A percentile compares a stretch with the other conserved stretches of the same genome.
Evolutionary conservation across 2,888 invertebrate species (phyloP).

Genomic region (Dicyrtomina minuta): DNA sequence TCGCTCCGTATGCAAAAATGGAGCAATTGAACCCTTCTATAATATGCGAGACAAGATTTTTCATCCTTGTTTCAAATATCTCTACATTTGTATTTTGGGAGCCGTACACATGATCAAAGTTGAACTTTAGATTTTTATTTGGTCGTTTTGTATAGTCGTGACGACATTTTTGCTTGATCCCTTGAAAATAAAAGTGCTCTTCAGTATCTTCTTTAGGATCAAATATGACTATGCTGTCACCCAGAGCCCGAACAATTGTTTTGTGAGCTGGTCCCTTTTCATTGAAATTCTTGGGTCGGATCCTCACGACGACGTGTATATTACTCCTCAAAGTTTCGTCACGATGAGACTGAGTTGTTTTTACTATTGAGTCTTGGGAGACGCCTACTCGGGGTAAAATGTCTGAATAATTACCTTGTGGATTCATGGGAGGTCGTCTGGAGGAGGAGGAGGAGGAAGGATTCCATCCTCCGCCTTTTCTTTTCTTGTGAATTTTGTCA

Average conservation of each 20-base stretch:
- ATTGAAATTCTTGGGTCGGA: conserved; percentile 72
- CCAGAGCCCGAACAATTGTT: conserved; percentile 72
- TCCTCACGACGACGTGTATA: conserved; percentile 79
- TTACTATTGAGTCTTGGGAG: background rate
- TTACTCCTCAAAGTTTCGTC: conserved; percentile 55
- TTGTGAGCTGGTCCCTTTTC: conserved; percentile 61
- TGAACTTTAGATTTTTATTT: conserved; percentile 81
- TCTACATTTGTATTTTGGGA: conserved; percentile 68
- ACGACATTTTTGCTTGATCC: conserved; percentile 72
- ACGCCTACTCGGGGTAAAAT: conserved; percentile 9
- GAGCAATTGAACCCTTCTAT: conserved; percentile 75
- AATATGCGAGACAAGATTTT: conserved; percentile 71
- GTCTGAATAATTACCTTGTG: conserved; percentile 20
- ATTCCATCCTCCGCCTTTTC: conserved; percentile 28
- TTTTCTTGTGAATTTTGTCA: conserved; percentile 22
- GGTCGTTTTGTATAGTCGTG: conserved; percentile 71
- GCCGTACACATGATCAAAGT: conserved; percentile 83
- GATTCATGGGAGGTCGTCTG: conserved; percentile 21
- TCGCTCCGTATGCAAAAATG: conserved; percentile 78
- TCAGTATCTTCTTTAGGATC: conserved; percentile 78
- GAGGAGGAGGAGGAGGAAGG: too few relatives aligned
- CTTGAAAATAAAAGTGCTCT: conserved; percentile 79
- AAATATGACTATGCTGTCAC: conserved; percentile 76
- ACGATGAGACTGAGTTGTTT: background rate
- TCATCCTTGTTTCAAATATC: conserved; percentile 77